phyloP scores from a whole-genome alignment of 1,140 invertebrate genomes.

The Chelonus insularis region DNA sequence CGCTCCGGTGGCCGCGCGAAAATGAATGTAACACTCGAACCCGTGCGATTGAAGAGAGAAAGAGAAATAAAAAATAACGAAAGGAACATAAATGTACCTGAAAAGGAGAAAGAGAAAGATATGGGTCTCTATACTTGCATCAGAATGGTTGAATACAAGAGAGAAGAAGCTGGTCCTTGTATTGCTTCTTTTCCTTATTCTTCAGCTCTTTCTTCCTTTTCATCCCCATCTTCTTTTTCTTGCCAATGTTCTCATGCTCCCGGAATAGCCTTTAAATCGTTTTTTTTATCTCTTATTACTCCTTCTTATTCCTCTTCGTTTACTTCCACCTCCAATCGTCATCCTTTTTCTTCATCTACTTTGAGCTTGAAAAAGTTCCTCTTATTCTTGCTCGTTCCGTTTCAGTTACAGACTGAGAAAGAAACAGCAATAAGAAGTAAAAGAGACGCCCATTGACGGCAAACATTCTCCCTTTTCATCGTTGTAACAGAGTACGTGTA shows the following conservation, averaged over 20 bases:
- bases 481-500: neutral
- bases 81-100: slow-evolving; percentile 14
- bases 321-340: slow-evolving; percentile 30
- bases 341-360: slow-evolving; percentile 25
- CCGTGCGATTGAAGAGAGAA: slow-evolving; percentile 8
- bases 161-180: neutral
- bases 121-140: neutral
- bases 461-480: neutral
- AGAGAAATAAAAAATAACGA: slow-evolving; percentile 21
- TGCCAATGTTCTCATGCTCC: slow-evolving; percentile 16
- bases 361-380: slow-evolving; percentile 30
- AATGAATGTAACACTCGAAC: slow-evolving; percentile 30
- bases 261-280: slow-evolving; percentile 16
- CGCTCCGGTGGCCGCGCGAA: slow-evolving; percentile 26
- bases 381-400: neutral
- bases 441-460: slow-evolving; percentile 7
- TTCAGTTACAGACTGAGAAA: neutral
- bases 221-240: slow-evolving; percentile 10
- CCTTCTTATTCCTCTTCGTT: slow-evolving; percentile 8
- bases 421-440: slow-evolving; percentile 6
- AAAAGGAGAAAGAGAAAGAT: slow-evolving; percentile 23
- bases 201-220: neutral
- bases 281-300: slow-evolving; percentile 1
- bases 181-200: neutral
- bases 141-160: slow-evolving; percentile 30